Evolutionary conservation across 2,797 vertebrate species (phyloP), one percentile per base, ranked within the genome.

Genomic region (Crocodylus rhombifer): DNA sequence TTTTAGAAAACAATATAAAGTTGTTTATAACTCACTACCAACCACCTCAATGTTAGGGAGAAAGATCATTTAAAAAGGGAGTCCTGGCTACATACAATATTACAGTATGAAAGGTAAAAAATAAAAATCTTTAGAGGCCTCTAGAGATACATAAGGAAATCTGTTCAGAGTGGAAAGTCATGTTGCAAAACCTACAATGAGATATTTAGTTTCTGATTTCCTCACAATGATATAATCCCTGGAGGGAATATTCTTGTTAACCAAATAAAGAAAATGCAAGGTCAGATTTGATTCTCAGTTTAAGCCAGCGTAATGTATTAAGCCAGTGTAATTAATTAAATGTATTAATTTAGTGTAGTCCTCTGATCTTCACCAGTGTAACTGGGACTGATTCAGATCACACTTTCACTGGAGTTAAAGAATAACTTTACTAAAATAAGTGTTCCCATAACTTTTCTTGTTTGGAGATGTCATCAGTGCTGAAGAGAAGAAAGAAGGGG

Each of bases 191-290:
- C 73, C 67, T 80, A 58, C 30, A 89, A 94, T 78, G 60, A 96
- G 94, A 33, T 77, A 83, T 83, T 95, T 80, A 71, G 55, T 3
- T 77, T 91, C 93, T 94, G 57, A 86, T 87, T 96, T 95, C 88
- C 62, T 96, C 10, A 63, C 76, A 63, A 36, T 84, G 14, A 15
- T 79, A 7, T 58, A 94, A 25, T 58, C 67, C 7, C 62, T 75
- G 26, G 20, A 75, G 64, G 15, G 96, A 97, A 91, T 84, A 79
- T 69, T 76, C n/a, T 56, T 62, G 7, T 71, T 93, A 95, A 86
- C 81, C 64, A 91, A 93, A 91, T 89, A 85, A 89, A 90, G 56
- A 20, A 51, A 86, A 86, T 69, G 17, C 18, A 80, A 18, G 69
- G 26, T 62, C 18, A 80, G 80, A 87, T 80, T 82, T 63, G 93